Evolutionary conservation across 1,140 invertebrate species (phyloP).

Genomic region (Melitaea cinxia): DNA sequence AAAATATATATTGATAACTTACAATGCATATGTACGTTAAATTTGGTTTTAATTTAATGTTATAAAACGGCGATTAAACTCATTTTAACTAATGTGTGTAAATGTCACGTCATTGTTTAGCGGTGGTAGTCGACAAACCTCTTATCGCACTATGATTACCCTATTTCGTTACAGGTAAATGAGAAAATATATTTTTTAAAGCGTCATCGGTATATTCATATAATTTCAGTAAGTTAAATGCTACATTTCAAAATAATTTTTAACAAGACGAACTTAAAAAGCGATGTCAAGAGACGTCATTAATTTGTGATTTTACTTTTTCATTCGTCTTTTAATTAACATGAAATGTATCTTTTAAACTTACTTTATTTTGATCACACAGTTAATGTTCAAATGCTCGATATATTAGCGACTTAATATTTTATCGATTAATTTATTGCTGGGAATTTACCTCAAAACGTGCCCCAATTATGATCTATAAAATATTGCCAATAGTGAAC

Average conservation of each 20-base stretch:
- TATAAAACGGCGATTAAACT: background rate
- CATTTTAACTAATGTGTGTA: background rate
- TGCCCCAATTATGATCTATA: no score
- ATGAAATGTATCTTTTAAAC: background rate
- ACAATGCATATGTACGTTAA: background rate
- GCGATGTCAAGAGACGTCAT: background rate
- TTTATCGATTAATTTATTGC: no score
- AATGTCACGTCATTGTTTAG: background rate
- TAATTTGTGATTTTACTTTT: background rate
- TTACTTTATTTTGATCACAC: background rate
- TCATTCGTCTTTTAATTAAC: background rate
- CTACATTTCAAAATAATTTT: background rate
- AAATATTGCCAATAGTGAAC: no score
- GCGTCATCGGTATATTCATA: conserved; percentile 3
- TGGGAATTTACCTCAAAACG: no score
- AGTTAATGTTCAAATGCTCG: background rate
- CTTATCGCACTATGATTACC: background rate
- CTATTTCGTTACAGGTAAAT: background rate
- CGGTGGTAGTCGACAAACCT: background rate
- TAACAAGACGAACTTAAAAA: background rate
- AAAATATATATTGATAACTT: background rate
- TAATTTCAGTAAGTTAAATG: conserved; percentile 2
- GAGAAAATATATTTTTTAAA: conserved; percentile 14
- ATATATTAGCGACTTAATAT: background rate
- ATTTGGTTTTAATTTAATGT: background rate